A percentile compares a stretch with the other conserved stretches of the same genome.
These are phyloP conservation scores for Platichthys stellatus DNA, from an alignment of 2,113 vertebrate species.

Conservation along the genomic window DNA sequence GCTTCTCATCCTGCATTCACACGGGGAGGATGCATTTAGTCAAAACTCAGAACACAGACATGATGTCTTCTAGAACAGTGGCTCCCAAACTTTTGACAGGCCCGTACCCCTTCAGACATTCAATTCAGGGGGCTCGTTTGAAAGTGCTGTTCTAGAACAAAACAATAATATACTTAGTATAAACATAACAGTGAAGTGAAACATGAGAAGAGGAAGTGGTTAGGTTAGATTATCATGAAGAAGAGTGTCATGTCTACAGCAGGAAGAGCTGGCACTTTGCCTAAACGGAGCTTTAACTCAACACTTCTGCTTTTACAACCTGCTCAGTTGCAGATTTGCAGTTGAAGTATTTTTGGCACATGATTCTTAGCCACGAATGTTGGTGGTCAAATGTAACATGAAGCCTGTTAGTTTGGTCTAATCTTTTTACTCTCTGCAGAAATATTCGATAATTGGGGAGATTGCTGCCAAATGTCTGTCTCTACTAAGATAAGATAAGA, in stretches of 20 bases:
- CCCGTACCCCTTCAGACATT: too few relatives aligned
- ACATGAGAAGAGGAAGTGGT: slow-evolving; percentile 18
- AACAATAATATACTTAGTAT: not conserved
- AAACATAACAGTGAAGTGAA: not conserved
- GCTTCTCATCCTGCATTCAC: slow-evolving; percentile 87
- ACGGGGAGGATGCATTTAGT: not conserved
- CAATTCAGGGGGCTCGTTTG: too few relatives aligned
- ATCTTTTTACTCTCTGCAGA: too few relatives aligned
- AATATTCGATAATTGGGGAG: too few relatives aligned
- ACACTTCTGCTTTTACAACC: not conserved
- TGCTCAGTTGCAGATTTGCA: not conserved
- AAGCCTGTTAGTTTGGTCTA: too few relatives aligned
- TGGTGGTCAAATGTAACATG: not conserved
- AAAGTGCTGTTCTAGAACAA: not conserved
- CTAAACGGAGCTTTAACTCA: not conserved
- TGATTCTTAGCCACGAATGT: not conserved
- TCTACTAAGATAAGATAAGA: too few relatives aligned
- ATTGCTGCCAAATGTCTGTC: too few relatives aligned
- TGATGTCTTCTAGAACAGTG: not conserved
- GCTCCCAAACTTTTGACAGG: too few relatives aligned
- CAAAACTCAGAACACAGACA: not conserved
- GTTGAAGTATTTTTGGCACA: not conserved
- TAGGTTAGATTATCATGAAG: not conserved
- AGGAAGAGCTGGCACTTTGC: not conserved
- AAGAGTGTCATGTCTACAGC: not conserved